Conservation (phyloP, 1,140 invertebrate genomes). For the Belonocnema kinseyi region DNA sequence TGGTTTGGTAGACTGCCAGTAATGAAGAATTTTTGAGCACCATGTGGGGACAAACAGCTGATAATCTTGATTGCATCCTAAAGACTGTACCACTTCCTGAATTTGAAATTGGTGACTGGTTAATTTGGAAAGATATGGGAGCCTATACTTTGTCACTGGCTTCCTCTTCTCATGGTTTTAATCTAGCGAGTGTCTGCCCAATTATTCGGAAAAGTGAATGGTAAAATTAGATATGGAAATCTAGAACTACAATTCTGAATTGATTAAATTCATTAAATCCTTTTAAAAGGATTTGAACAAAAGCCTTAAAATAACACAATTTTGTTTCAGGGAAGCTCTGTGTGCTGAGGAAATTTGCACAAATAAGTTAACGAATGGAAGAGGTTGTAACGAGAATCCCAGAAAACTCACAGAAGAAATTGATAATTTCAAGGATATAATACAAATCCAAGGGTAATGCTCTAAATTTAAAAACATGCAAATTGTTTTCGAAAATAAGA, state of each 20-base stretch:
- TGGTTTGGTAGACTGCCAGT: conserved; percentile 8
- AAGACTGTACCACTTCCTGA: conserved; percentile 70
- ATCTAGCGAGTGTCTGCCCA: conserved; percentile 69
- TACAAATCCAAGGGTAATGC: not conserved
- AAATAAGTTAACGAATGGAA: not conserved
- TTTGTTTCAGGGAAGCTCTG: conserved; percentile 15
- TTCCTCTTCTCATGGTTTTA: conserved; percentile 78
- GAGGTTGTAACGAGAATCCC: not conserved
- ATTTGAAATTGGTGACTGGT: conserved; percentile 75
- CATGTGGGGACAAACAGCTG: conserved; percentile 81
- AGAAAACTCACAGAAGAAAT: conserved; percentile 7
- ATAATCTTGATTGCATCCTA: conserved; percentile 77
- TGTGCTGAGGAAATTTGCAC: conserved; percentile 1
- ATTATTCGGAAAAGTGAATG: conserved; percentile 45
- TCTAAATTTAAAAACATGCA: not conserved
- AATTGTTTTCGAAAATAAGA: not conserved
- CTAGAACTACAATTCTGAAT: not conserved
- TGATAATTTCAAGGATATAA: conserved; percentile 10
- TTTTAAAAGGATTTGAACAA: not conserved
- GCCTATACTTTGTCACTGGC: conserved; percentile 77
- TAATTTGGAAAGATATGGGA: conserved; percentile 77
- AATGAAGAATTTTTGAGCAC: conserved; percentile 55
- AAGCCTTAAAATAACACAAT: not conserved
- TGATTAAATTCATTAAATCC: not conserved
- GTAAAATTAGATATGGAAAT: conserved; percentile 37